Percentiles rank a stretch among this genome's conserved stretches.
Conservation (phyloP, 2,888 invertebrate species). For the Nebria salina region DNA sequence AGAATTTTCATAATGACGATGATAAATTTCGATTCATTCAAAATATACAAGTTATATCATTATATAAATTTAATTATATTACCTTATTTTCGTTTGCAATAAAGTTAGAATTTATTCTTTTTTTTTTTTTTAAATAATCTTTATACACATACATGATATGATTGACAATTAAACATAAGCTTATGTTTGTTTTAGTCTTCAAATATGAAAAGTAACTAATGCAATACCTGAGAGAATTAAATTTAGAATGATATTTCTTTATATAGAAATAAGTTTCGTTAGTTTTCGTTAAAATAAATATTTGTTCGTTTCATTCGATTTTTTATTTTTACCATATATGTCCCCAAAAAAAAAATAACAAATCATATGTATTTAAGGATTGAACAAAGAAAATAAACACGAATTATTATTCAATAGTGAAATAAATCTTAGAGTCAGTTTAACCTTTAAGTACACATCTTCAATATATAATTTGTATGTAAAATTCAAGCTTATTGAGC, state of each 20-base stretch:
- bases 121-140: background rate
- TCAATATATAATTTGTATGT: too few species aligned
- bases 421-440: too few species aligned
- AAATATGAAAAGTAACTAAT: slow-evolving; percentile 27
- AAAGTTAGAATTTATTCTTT: background rate
- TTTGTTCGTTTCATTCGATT: slow-evolving; percentile 6
- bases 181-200: background rate
- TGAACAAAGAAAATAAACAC: too few species aligned
- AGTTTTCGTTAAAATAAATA: background rate
- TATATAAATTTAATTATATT: background rate
- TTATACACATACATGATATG: slow-evolving; percentile 4
- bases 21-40: slow-evolving; percentile 8
- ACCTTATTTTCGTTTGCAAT: background rate
- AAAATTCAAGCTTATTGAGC: too few species aligned
- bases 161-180: background rate
- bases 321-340: slow-evolving; percentile 2
- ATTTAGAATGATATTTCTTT: slow-evolving; percentile 31
- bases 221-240: slow-evolving; percentile 38
- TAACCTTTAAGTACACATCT: too few species aligned
- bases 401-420: too few species aligned
- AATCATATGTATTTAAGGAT: too few species aligned
- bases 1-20: slow-evolving; percentile 4
- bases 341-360: background rate
- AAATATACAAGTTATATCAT: background rate
- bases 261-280: background rate